Percentiles rank a stretch among this genome's conserved stretches.
These are phyloP conservation scores for Parasteatoda tepidariorum DNA, from an alignment of 1,140 invertebrate species.

Conservation along the genomic window DNA sequence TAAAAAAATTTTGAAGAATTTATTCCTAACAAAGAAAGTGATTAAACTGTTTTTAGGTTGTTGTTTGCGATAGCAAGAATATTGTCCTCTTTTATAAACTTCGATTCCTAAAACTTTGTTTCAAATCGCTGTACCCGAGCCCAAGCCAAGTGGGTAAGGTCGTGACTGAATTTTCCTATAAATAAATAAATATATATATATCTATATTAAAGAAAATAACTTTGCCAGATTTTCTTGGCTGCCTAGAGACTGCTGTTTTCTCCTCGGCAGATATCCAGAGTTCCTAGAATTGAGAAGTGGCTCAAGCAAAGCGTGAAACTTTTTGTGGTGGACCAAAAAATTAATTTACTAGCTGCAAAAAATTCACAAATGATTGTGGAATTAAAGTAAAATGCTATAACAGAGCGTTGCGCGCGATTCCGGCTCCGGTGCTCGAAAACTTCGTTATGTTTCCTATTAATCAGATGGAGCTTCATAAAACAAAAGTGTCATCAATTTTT, in stretches of 20 bases:
- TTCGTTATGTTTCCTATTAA: conserved; percentile 43
- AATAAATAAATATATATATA: conserved; percentile 25
- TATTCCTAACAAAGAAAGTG: conserved; percentile 21
- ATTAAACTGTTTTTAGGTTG: conserved; percentile 16
- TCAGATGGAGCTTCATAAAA: conserved; percentile 27
- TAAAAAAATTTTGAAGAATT: conserved; percentile 20
- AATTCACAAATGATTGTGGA: conserved; percentile 10
- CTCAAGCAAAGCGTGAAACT: conserved; percentile 36
- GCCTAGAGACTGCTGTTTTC: conserved; percentile 51
- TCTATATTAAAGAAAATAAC: conserved; percentile 15
- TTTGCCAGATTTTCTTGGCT: conserved; percentile 33
- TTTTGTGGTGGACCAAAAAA: conserved; percentile 55
- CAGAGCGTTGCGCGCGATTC: conserved; percentile 9
- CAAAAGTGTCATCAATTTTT: conserved; percentile 3
- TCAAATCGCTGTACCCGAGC: conserved; percentile 30
- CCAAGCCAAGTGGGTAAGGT: conserved; percentile 53
- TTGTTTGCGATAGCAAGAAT: conserved; percentile 18
- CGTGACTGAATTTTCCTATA: conserved; percentile 24
- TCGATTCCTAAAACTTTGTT: conserved; percentile 7
- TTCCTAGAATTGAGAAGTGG: conserved; percentile 56
- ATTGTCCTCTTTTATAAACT: conserved; percentile 44
- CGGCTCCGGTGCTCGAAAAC: conserved; percentile 26
- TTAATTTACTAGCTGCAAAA: conserved; percentile 28
- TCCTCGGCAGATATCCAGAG: conserved; percentile 54
- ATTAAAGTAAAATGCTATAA: conserved; percentile 20